These are phyloP conservation scores for Aptenodytes forsteri DNA, from an alignment of 2,113 vertebrate species.

Conservation along the genomic window DNA sequence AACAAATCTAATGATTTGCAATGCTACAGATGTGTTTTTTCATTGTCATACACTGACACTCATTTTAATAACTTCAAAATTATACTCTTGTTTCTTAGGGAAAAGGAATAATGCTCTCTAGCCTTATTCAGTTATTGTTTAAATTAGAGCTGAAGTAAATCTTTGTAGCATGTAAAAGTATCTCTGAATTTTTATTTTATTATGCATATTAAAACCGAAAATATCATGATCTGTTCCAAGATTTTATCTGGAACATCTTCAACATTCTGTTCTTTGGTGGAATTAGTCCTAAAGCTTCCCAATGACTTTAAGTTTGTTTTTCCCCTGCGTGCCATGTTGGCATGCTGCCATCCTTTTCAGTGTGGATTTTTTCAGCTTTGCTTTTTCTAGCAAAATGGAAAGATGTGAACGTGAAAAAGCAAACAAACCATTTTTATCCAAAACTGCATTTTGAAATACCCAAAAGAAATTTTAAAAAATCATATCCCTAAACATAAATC, in stretches of 20 bases:
- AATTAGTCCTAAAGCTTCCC: constrained; percentile 37
- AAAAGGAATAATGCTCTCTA: constrained; percentile 6
- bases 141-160: constrained; percentile 33
- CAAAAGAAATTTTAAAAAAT: not conserved
- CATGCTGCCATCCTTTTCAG: not conserved
- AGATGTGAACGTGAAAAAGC: not conserved
- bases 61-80: constrained; percentile 8
- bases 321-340: not conserved
- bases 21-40: not conserved
- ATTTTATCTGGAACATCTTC: constrained; percentile 50
- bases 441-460: not conserved
- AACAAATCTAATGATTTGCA: not conserved
- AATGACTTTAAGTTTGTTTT: constrained; percentile 36
- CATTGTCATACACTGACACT: not conserved
- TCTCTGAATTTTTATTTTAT: constrained; percentile 27
- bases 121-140: not conserved
- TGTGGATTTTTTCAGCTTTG: not conserved
- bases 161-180: not conserved
- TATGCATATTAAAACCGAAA: constrained; percentile 27
- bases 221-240: constrained; percentile 20
- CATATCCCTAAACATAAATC: not conserved
- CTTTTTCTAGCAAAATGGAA: not conserved
- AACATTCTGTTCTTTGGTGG: constrained; percentile 38
- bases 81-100: not conserved
- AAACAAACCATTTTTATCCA: not conserved